phyloP scores from a whole-genome alignment of 2,888 invertebrate genomes.

The Phyto melanocephala region DNA sequence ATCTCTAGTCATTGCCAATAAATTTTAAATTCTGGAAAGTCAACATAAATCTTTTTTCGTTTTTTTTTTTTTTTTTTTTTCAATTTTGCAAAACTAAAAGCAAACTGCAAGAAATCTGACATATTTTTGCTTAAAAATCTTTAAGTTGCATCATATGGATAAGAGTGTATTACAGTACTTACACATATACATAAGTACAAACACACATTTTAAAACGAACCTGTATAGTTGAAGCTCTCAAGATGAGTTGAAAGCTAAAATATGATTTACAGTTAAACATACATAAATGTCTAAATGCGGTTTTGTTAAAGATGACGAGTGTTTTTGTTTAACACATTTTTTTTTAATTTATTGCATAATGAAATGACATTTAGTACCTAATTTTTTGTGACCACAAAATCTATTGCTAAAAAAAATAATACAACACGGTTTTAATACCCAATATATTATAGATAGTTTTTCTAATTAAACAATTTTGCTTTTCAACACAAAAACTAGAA shows the following conservation, averaged over 20 bases:
- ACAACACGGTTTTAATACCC: background rate
- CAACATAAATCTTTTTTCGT: too few relatives aligned
- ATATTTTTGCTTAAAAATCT: background rate
- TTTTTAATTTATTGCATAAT: constrained; percentile 55
- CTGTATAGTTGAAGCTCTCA: background rate
- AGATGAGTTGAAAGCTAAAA: constrained; percentile 45
- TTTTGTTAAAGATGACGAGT: too few relatives aligned
- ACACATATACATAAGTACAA: background rate
- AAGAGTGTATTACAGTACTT: background rate
- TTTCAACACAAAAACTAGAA: too few relatives aligned
- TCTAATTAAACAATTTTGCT: background rate
- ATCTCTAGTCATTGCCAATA: too few relatives aligned
- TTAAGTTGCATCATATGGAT: constrained; percentile 8
- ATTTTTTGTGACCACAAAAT: constrained; percentile 10
- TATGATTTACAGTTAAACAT: constrained; percentile 27
- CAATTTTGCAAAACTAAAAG: background rate
- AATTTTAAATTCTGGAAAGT: too few relatives aligned
- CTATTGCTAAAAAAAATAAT: background rate
- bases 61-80: background rate
- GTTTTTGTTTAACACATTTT: background rate
- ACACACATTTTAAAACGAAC: too few relatives aligned
- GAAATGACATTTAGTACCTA: constrained; percentile 47
- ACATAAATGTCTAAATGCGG: too few relatives aligned
- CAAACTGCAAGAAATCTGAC: background rate
- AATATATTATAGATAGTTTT: constrained; percentile 1